A percentile compares a stretch with the other conserved stretches of the same genome.
These are phyloP conservation scores for Aporophyla nigra DNA, from an alignment of 2,888 invertebrate genomes.

Conservation along the genomic window DNA sequence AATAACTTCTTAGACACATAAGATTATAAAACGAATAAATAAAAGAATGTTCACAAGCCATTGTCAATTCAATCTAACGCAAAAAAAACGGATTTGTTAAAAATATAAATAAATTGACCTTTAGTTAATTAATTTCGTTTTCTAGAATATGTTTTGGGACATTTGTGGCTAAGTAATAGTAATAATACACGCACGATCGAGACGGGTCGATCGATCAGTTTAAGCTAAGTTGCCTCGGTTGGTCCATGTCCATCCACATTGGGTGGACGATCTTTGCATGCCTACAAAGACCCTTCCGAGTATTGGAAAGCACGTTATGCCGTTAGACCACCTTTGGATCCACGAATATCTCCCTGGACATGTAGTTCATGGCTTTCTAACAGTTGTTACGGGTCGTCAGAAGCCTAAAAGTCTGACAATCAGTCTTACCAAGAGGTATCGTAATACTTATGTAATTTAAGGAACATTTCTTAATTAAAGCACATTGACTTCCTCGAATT, in stretches of 20 bases:
- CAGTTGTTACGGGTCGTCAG: not conserved
- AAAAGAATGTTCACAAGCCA: not conserved
- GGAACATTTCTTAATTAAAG: no score
- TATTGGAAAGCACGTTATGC: not conserved
- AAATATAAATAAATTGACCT: conserved; percentile 2
- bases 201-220: no score
- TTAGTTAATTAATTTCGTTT: not conserved
- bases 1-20: not conserved
- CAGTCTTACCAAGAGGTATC: not conserved
- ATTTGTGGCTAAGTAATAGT: no score
- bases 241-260: no score
- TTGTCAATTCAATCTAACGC: not conserved
- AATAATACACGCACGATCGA: no score
- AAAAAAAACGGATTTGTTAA: not conserved
- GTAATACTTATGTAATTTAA: no score
- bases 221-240: no score
- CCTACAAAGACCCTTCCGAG: no score
- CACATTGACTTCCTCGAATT: not conserved
- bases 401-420: no score
- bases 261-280: no score
- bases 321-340: not conserved
- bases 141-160: not conserved
- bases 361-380: not conserved
- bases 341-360: not conserved
- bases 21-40: not conserved